phyloP scores from a whole-genome alignment of 2,888 invertebrate genomes.

The Loripinus fragilis region DNA sequence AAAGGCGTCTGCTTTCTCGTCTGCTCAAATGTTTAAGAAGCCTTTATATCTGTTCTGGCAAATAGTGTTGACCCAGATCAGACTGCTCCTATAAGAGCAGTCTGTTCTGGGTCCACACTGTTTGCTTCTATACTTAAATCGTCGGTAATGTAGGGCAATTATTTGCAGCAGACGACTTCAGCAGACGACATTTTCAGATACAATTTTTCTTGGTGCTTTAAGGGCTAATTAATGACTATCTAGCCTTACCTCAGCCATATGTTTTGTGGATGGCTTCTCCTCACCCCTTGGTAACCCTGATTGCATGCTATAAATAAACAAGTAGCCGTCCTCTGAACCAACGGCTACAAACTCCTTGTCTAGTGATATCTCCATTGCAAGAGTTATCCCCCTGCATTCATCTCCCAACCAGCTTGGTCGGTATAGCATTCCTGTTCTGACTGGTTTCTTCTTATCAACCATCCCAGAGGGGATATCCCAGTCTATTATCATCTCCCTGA shows the following conservation, averaged over 20 bases:
- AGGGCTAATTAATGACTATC: no score
- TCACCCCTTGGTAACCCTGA: slow-evolving; percentile 66
- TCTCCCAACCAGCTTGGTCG: slow-evolving; percentile 66
- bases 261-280: slow-evolving; percentile 66
- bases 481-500: slow-evolving; percentile 61
- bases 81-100: no score
- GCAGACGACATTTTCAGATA: no score
- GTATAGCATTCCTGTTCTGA: slow-evolving; percentile 65
- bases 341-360: slow-evolving; percentile 58
- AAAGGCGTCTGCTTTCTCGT: no score
- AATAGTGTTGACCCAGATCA: no score
- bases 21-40: no score
- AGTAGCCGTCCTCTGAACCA: slow-evolving; percentile 76
- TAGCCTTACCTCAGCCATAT: slow-evolving; percentile 69
- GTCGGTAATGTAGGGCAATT: no score
- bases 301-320: slow-evolving; percentile 67
- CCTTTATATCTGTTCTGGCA: no score
- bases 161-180: no score
- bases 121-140: no score
- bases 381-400: slow-evolving; percentile 60
- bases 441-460: slow-evolving; percentile 64
- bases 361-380: slow-evolving; percentile 53
- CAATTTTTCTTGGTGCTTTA: no score
- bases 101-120: no score
- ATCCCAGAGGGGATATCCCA: slow-evolving; percentile 79